Evolutionary conservation across 2,888 invertebrate genomes (phyloP).

Genomic region (Furcula furcula): DNA sequence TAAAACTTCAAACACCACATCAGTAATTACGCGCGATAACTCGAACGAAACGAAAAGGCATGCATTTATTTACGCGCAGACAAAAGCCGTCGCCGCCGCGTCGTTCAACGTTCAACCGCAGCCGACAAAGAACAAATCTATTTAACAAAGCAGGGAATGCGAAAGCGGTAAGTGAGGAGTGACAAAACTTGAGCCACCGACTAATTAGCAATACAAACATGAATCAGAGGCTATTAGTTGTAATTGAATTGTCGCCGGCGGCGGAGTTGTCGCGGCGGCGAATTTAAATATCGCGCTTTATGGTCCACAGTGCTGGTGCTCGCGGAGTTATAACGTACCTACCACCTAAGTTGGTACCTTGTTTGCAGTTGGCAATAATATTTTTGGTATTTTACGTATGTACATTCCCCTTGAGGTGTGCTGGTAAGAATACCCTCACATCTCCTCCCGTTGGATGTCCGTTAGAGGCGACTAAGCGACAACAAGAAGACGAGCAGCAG

Average conservation of each 20-base stretch:
- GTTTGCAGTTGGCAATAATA: too few species aligned
- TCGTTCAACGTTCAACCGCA: slow-evolving; percentile 52
- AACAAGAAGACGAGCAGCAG: too few species aligned
- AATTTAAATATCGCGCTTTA: slow-evolving; percentile 78
- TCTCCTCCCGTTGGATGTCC: too few species aligned
- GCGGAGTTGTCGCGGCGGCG: slow-evolving; percentile 68
- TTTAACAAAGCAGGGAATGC: slow-evolving; percentile 62
- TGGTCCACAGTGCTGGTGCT: slow-evolving; percentile 56
- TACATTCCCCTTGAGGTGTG: too few species aligned
- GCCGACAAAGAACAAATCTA: slow-evolving; percentile 64
- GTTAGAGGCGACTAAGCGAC: too few species aligned
- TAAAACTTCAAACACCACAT: too few species aligned
- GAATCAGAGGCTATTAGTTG: slow-evolving; percentile 81
- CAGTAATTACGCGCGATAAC: slow-evolving; percentile 8
- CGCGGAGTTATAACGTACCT: slow-evolving; percentile 42
- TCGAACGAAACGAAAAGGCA: slow-evolving; percentile 42
- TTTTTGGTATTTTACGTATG: too few species aligned
- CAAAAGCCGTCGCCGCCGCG: slow-evolving; percentile 47
- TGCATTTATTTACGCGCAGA: slow-evolving; percentile 57
- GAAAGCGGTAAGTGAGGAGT: slow-evolving; percentile 68
- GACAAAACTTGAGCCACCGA: slow-evolving; percentile 79
- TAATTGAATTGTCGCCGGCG: slow-evolving; percentile 79
- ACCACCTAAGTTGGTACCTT: too few species aligned
- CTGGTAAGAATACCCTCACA: too few species aligned
- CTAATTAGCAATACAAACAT: slow-evolving; percentile 82